Percentiles rank a stretch among this genome's conserved stretches.
Evolutionary conservation across 2,888 invertebrate genomes (phyloP).

Genomic region (Polydrusus pterygomalis): DNA sequence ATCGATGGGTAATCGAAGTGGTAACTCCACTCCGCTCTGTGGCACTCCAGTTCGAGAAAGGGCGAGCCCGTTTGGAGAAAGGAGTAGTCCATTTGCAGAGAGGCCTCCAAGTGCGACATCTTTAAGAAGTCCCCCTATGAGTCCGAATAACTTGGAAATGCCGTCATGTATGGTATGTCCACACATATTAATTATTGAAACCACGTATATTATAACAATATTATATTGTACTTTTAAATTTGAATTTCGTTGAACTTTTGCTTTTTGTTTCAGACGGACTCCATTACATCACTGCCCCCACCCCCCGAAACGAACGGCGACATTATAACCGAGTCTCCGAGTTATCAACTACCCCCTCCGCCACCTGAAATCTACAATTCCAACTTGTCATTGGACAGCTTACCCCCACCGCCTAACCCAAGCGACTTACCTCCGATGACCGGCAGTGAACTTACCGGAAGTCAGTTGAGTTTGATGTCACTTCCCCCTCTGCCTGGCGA

Average conservation of each 20-base stretch:
- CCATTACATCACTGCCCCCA: slow-evolving; percentile 74
- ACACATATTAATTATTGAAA: no score
- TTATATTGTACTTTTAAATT: background rate
- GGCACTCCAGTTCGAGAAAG: slow-evolving; percentile 74
- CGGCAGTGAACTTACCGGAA: slow-evolving; percentile 79
- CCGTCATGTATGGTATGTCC: slow-evolving; percentile 68
- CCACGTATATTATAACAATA: background rate
- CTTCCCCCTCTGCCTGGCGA: slow-evolving; percentile 84
- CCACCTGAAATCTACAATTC: slow-evolving; percentile 85
- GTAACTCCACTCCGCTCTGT: slow-evolving; percentile 73
- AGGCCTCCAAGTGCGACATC: slow-evolving; percentile 66
- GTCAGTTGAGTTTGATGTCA: slow-evolving; percentile 81
- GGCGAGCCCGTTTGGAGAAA: slow-evolving; percentile 71
- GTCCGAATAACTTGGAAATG: slow-evolving; percentile 63
- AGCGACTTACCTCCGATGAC: slow-evolving; percentile 74
- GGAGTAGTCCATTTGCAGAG: slow-evolving; percentile 62
- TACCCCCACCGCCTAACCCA: slow-evolving; percentile 86
- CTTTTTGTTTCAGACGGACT: slow-evolving; percentile 73
- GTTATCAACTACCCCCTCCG: slow-evolving; percentile 80
- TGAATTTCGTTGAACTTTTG: background rate
- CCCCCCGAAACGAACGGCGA: slow-evolving; percentile 74
- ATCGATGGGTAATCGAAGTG: slow-evolving; percentile 69
- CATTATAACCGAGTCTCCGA: slow-evolving; percentile 71
- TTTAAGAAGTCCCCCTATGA: slow-evolving; percentile 64
- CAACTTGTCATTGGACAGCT: slow-evolving; percentile 85